These are phyloP conservation scores for Bostrychus sinensis DNA, from an alignment of 2,113 vertebrate species.

Conservation along the genomic window DNA sequence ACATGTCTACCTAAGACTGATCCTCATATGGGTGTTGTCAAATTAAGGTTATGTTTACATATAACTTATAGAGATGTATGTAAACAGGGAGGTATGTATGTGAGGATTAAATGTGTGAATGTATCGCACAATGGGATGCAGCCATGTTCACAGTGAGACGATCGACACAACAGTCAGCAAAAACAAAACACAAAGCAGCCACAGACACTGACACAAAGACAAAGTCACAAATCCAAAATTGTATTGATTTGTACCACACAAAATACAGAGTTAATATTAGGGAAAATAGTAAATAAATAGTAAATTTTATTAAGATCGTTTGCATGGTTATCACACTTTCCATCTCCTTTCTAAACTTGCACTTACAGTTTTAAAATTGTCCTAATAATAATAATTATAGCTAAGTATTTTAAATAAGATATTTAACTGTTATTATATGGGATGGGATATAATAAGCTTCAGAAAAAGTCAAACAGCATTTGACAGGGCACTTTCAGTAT, in stretches of 20 bases:
- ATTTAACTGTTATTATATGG: constrained; percentile 2
- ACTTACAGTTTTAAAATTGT: background rate
- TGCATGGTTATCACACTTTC: background rate
- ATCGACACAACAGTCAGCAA: constrained; percentile 17
- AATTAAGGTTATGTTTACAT: too few relatives aligned
- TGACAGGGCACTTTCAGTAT: constrained; percentile 29
- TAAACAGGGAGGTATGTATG: background rate
- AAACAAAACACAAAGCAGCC: constrained; percentile 31
- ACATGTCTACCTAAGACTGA: background rate
- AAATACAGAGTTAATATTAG: constrained; percentile 8
- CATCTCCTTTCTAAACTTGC: background rate
- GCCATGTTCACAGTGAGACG: constrained; percentile 33
- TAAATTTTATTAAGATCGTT: constrained; percentile 5
- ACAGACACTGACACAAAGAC: constrained; percentile 40
- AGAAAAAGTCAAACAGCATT: constrained; percentile 37
- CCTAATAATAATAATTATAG: background rate
- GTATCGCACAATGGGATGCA: constrained; percentile 10
- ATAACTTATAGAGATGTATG: too few relatives aligned
- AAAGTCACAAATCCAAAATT: constrained; percentile 30
- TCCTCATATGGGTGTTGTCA: too few relatives aligned
- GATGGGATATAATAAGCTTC: background rate
- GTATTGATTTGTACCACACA: constrained; percentile 35
- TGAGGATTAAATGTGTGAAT: constrained; percentile 2
- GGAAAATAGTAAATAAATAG: constrained; percentile 22
- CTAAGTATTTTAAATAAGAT: background rate